These are phyloP conservation scores for Lutraria lutraria DNA, from an alignment of 2,888 invertebrate genomes.

Conservation along the genomic window DNA sequence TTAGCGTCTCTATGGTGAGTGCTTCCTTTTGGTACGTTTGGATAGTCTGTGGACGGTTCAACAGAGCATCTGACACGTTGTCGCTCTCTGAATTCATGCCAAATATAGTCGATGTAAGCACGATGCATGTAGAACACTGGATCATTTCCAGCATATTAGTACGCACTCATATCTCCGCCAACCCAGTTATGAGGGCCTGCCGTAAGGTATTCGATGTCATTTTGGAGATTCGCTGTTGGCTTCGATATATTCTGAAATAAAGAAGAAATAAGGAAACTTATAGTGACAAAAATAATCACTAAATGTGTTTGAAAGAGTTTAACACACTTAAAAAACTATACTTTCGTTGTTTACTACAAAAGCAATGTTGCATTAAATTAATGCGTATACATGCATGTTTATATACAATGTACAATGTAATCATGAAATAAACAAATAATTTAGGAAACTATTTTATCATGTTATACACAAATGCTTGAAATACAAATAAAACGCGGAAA, in stretches of 20 bases:
- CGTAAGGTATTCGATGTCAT: constrained; percentile 71
- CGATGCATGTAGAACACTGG: constrained; percentile 74
- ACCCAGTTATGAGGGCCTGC: constrained; percentile 71
- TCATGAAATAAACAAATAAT: too few species aligned
- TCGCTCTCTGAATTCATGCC: constrained; percentile 67
- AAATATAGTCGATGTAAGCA: constrained; percentile 73
- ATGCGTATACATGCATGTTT: too few species aligned
- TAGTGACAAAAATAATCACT: too few species aligned
- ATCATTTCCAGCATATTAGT: constrained; percentile 70
- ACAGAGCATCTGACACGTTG: constrained; percentile 32
- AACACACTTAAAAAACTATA: not conserved
- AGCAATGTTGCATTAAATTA: too few species aligned
- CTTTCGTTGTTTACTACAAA: not conserved
- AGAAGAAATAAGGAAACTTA: not conserved
- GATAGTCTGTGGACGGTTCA: constrained; percentile 42
- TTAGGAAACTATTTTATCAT: too few species aligned
- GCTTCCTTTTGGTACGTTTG: constrained; percentile 9
- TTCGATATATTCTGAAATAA: constrained; percentile 48
- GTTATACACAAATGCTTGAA: too few species aligned
- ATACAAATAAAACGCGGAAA: too few species aligned
- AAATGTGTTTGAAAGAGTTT: not conserved
- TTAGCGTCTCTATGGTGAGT: constrained; percentile 25
- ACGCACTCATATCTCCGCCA: constrained; percentile 72
- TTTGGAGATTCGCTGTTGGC: constrained; percentile 43
- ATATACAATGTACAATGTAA: too few species aligned